Evolutionary conservation across 53 echinoderm and acorn worm genomes (phyloP).

Genomic region (Antedon mediterranea): DNA sequence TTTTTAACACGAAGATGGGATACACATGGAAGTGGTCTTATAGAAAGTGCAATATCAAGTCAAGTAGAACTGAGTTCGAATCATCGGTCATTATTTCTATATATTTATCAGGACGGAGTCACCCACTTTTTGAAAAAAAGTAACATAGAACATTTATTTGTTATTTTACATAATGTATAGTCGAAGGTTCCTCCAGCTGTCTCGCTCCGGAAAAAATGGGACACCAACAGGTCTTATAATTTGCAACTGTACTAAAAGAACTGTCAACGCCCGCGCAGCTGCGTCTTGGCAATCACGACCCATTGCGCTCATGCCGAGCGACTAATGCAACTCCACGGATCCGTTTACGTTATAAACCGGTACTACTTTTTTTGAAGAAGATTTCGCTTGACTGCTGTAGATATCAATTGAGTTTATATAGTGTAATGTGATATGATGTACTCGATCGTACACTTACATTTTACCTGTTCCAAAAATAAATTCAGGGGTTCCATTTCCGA

Average conservation of each 20-base stretch:
- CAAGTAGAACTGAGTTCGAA: too few relatives aligned
- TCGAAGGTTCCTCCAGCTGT: not conserved
- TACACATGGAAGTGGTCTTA: too few relatives aligned
- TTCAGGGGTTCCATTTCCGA: too few relatives aligned
- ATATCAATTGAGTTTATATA: too few relatives aligned
- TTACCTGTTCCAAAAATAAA: too few relatives aligned
- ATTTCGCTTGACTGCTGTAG: not conserved
- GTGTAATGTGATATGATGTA: too few relatives aligned
- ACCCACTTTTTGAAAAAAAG: too few relatives aligned
- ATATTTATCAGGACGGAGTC: too few relatives aligned
- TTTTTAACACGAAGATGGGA: too few relatives aligned
- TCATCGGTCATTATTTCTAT: too few relatives aligned
- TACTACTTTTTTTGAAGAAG: not conserved
- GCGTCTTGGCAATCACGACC: not conserved
- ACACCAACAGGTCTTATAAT: not conserved
- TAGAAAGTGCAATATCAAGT: too few relatives aligned
- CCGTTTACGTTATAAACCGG: not conserved
- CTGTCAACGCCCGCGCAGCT: not conserved
- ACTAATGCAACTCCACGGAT: not conserved
- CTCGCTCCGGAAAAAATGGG: not conserved
- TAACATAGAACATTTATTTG: not conserved
- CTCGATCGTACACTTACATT: too few relatives aligned
- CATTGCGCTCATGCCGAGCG: not conserved
- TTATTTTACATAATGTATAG: not conserved
- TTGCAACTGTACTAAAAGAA: not conserved